These are phyloP conservation scores for Atta colombica DNA, from an alignment of 1,140 invertebrate genomes.

Conservation along the genomic window DNA sequence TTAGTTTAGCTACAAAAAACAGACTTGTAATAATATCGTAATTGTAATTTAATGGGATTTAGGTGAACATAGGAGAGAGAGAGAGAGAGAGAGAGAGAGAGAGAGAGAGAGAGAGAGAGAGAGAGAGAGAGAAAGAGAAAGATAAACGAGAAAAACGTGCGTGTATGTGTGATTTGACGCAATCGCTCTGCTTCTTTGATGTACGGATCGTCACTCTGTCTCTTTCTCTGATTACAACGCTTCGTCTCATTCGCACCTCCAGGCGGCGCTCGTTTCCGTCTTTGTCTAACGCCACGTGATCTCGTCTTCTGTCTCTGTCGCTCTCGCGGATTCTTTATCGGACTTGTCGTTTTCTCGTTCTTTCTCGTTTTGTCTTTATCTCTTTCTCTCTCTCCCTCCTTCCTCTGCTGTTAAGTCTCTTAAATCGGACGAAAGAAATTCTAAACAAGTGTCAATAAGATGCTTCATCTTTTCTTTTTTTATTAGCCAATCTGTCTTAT, in stretches of 20 bases:
- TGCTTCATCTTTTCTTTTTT: neutral
- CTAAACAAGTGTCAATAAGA: slow-evolving; percentile 25
- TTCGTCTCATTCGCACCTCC: neutral
- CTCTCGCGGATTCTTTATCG: neutral
- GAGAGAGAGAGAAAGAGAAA: too few species aligned
- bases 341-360: slow-evolving; percentile 1
- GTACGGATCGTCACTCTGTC: slow-evolving; percentile 33
- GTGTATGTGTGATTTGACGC: slow-evolving; percentile 60
- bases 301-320: neutral
- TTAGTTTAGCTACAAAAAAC: too few species aligned
- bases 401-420: neutral
- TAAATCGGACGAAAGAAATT: neutral
- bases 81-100: neutral
- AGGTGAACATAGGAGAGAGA: neutral
- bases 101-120: too few species aligned
- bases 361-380: neutral
- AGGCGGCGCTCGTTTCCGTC: neutral
- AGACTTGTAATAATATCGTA: neutral
- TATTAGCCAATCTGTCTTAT: neutral
- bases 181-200: slow-evolving; percentile 51
- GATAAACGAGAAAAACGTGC: neutral
- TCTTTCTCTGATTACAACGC: slow-evolving; percentile 28
- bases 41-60: neutral
- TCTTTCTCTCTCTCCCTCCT: neutral
- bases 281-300: slow-evolving; percentile 24